Percentiles rank a stretch among this genome's conserved stretches.
Conservation (phyloP, 2,797 vertebrate genomes). For the Erpetoichthys calabaricus region DNA sequence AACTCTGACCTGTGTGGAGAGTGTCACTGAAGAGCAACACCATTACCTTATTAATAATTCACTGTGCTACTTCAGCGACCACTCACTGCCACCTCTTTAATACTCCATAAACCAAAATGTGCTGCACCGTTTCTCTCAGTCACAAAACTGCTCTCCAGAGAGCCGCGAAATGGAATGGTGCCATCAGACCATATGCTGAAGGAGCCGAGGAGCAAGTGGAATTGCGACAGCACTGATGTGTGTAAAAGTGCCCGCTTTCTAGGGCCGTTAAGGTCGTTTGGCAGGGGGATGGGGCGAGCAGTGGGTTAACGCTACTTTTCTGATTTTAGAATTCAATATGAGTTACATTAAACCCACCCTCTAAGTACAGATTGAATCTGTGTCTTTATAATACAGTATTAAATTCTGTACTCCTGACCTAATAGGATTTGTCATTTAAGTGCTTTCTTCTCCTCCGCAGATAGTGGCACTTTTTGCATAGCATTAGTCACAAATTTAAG, state of each 20-base stretch:
- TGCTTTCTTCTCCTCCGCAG: no score
- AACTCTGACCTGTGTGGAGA: constrained; percentile 18
- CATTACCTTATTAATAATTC: constrained; percentile 30
- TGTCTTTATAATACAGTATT: no score
- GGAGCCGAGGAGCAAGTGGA: constrained; percentile 22
- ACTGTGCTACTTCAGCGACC: constrained; percentile 24
- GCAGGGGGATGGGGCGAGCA: no score
- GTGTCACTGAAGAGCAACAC: constrained; percentile 20
- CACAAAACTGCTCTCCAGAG: constrained; percentile 32
- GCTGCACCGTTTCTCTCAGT: constrained; percentile 31
- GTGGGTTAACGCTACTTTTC: no score
- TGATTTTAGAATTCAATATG: no score
- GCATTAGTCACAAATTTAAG: no score
- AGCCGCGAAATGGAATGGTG: constrained; percentile 24
- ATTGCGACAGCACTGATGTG: constrained; percentile 12
- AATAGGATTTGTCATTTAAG: no score
- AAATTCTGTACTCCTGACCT: no score
- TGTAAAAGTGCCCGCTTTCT: constrained; percentile 13
- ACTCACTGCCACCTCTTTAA: constrained; percentile 29
- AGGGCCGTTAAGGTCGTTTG: constrained; percentile 20
- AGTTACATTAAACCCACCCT: no score
- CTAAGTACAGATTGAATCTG: no score
- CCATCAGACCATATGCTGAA: constrained; percentile 34
- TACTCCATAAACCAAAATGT: constrained; percentile 40
- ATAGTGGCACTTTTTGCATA: no score